A percentile compares a stretch with the other conserved stretches of the same genome.
phyloP scores from a whole-genome alignment of 1,140 invertebrate genomes.

The Apocrypta bakeri region DNA sequence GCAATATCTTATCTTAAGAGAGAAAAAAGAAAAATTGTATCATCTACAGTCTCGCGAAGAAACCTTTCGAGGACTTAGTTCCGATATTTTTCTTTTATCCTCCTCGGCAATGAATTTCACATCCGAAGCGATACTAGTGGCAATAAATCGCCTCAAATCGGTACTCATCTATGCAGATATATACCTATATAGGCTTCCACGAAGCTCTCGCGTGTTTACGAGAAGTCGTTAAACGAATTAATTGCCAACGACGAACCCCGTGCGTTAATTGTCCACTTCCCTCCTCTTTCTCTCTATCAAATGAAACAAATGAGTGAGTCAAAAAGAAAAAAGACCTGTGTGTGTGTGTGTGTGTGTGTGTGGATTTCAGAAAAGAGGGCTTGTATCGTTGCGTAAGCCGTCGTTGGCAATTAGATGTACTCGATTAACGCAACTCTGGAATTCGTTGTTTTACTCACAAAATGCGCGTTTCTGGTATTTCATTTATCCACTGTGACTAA shows the following conservation, averaged over 20 bases:
- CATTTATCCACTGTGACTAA: too few relatives aligned
- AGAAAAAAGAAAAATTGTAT: too few relatives aligned
- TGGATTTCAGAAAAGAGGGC: neutral
- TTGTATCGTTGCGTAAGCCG: neutral
- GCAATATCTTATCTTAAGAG: too few relatives aligned
- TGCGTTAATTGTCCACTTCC: slow-evolving; percentile 25
- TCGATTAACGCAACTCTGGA: neutral
- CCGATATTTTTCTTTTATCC: too few relatives aligned
- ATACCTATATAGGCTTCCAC: neutral
- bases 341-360: neutral
- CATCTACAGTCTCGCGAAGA: too few relatives aligned
- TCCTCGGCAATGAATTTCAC: too few relatives aligned
- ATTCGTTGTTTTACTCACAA: neutral
- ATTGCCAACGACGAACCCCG: neutral
- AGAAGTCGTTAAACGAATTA: slow-evolving; percentile 27
- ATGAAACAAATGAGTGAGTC: neutral
- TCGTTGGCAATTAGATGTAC: neutral
- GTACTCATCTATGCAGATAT: too few relatives aligned
- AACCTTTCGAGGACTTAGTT: too few relatives aligned
- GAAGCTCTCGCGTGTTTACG: slow-evolving; percentile 22
- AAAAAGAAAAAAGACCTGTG: neutral
- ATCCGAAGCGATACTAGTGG: too few relatives aligned
- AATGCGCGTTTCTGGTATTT: too few relatives aligned
- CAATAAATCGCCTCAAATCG: too few relatives aligned
- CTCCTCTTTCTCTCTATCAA: neutral